phyloP scores from a whole-genome alignment of 2,888 invertebrate genomes.

The Hanleya hanleyi region DNA sequence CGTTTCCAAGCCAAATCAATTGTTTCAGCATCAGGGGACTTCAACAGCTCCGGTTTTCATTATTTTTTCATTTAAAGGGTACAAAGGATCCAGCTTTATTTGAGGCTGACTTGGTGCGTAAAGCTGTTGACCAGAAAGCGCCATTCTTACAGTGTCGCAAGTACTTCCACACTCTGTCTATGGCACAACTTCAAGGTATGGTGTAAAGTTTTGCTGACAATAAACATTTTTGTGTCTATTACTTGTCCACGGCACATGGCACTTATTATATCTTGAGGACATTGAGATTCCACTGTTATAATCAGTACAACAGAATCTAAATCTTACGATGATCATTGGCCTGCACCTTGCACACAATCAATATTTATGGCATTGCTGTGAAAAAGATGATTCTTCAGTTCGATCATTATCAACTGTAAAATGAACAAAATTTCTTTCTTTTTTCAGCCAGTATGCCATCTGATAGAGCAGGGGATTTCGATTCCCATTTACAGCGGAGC shows the following conservation, averaged over 20 bases:
- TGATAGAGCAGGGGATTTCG: conserved; percentile 64
- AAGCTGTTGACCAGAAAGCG: conserved; percentile 66
- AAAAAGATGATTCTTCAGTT: too few species aligned
- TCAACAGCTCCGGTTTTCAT: neutral
- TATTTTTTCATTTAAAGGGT: conserved; percentile 44
- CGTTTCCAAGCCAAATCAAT: too few species aligned
- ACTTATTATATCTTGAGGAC: too few species aligned
- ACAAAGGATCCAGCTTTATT: conserved; percentile 67
- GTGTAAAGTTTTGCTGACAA: neutral
- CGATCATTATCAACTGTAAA: too few species aligned
- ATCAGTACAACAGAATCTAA: too few species aligned
- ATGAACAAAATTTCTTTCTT: too few species aligned
- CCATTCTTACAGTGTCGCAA: conserved; percentile 72
- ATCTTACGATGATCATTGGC: too few species aligned
- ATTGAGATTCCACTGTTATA: too few species aligned
- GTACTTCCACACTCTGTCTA: conserved; percentile 70
- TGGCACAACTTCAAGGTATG: conserved; percentile 67
- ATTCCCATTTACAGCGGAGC: conserved; percentile 66
- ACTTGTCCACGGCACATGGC: too few species aligned
- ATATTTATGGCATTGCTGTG: too few species aligned
- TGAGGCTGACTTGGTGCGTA: conserved; percentile 60
- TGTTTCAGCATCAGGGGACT: too few species aligned
- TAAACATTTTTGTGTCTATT: neutral
- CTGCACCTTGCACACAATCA: too few species aligned
- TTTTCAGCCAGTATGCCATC: conserved; percentile 67